These are phyloP conservation scores for Muscina levida DNA, from an alignment of 2,888 invertebrate species.

Conservation along the genomic window DNA sequence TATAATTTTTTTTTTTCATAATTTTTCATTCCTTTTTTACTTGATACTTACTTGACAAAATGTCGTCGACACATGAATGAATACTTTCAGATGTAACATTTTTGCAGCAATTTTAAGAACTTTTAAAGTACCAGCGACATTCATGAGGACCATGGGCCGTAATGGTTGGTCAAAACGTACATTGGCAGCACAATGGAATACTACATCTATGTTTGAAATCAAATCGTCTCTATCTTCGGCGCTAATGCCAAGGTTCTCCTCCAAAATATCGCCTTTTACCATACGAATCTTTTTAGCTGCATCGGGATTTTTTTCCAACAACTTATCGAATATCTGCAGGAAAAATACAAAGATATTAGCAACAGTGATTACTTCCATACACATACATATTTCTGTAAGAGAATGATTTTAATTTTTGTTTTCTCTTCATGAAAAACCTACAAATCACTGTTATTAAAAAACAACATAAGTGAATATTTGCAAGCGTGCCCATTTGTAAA, in stretches of 20 bases:
- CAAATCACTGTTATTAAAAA: not conserved
- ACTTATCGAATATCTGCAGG: conserved; percentile 81
- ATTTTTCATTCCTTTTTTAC: no score
- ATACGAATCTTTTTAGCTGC: conserved; percentile 84
- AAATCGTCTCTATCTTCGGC: conserved; percentile 82
- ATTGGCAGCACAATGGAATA: conserved; percentile 93
- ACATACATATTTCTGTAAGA: no score
- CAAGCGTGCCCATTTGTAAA: not conserved
- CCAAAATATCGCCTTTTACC: conserved; percentile 84
- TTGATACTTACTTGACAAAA: conserved; percentile 84
- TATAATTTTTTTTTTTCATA: no score
- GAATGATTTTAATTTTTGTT: not conserved
- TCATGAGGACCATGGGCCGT: conserved; percentile 90
- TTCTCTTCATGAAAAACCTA: not conserved
- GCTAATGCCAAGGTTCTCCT: conserved; percentile 83
- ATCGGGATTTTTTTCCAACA: conserved; percentile 82
- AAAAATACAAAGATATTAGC: conserved; percentile 36
- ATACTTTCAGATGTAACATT: conserved; percentile 85
- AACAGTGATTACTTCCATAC: no score
- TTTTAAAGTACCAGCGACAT: conserved; percentile 89
- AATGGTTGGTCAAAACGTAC: conserved; percentile 93
- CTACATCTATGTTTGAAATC: conserved; percentile 84
- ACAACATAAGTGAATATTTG: no score
- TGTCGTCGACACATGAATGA: conserved; percentile 94
- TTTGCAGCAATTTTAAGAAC: conserved; percentile 88